Percentiles rank a stretch among this genome's conserved stretches.
Evolutionary conservation across 2,113 vertebrate genomes (phyloP).

Genomic region (Sapayoa aenigma): DNA sequence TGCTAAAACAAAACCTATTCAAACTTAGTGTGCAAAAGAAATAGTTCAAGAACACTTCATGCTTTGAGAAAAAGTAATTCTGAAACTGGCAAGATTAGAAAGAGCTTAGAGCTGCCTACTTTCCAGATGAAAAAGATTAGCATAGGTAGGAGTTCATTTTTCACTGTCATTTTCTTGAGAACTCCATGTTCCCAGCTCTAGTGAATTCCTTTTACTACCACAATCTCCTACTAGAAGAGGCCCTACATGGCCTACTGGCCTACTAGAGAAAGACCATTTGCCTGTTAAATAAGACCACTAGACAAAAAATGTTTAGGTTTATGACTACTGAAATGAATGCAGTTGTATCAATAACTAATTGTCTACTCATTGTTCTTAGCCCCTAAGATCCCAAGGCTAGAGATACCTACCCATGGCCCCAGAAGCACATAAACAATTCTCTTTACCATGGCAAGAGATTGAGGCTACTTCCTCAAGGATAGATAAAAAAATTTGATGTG

Average conservation of each 20-base stretch:
- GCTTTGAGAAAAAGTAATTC: not conserved
- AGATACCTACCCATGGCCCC: not conserved
- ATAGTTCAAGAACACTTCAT: not conserved
- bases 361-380: not conserved
- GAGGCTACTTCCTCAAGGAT: not conserved
- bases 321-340: not conserved
- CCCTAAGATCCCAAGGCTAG: not conserved
- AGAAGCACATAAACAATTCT: not conserved
- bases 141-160: not conserved
- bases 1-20: not conserved
- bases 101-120: not conserved
- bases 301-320: not conserved
- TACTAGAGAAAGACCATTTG: not conserved
- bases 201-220: not conserved
- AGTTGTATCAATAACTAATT: not conserved
- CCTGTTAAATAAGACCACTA: not conserved
- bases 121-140: not conserved
- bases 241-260: rapidly evolving
- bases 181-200: not conserved
- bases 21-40: not conserved
- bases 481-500: not conserved
- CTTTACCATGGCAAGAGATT: not conserved
- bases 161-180: not conserved
- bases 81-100: not conserved
- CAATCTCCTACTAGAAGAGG: not conserved